These are phyloP conservation scores for Drosophila percnosoma DNA, from an alignment of 2,888 invertebrate species.

Conservation along the genomic window DNA sequence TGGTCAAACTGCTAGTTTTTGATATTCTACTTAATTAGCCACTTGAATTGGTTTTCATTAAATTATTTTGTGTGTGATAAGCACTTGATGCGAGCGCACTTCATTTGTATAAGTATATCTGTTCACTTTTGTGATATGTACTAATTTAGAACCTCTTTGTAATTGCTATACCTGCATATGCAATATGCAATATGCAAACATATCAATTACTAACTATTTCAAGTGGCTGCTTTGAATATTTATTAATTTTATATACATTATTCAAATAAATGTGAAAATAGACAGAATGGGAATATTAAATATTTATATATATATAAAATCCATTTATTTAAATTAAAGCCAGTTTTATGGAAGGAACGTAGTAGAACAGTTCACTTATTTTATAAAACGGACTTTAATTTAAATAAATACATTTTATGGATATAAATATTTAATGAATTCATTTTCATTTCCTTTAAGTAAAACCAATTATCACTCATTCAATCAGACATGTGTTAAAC, in stretches of 20 bases:
- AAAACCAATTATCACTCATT: not conserved
- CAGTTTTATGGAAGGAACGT: not conserved
- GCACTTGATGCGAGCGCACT: slow-evolving; percentile 15
- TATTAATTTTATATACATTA: not conserved
- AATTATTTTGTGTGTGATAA: slow-evolving; percentile 19
- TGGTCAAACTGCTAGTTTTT: slow-evolving; percentile 18
- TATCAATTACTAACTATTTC: not conserved
- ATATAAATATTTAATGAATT: not conserved
- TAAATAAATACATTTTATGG: not conserved
- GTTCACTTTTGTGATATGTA: not conserved
- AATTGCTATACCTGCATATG: not conserved
- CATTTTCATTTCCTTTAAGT: not conserved
- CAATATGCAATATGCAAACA: not conserved
- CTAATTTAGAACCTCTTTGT: not conserved
- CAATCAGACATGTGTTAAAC: not conserved
- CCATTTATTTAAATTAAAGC: not conserved
- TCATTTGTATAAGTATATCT: not conserved
- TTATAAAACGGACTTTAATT: not conserved
- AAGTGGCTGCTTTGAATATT: not conserved
- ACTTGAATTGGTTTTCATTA: slow-evolving; percentile 35
- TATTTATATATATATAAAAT: not conserved
- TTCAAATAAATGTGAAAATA: not conserved
- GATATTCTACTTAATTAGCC: slow-evolving; percentile 19
- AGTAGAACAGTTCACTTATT: not conserved
- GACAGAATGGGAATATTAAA: not conserved